These are phyloP conservation scores for Phalloptychus januarius DNA, from an alignment of 2,797 vertebrate genomes.

Conservation along the genomic window DNA sequence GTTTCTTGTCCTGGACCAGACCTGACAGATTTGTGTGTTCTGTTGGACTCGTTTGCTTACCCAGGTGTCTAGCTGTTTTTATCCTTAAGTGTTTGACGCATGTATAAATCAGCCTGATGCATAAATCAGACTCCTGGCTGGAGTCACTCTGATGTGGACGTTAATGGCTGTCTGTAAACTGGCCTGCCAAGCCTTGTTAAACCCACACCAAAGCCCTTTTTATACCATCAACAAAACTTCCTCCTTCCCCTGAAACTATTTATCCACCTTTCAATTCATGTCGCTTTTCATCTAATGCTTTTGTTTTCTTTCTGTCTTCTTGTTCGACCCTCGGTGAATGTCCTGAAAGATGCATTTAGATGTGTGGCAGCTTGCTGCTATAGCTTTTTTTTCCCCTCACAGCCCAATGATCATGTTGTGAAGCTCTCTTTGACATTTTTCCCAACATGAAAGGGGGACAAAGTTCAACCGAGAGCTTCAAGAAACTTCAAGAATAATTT, in stretches of 20 bases:
- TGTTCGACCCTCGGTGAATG: conserved; percentile 52
- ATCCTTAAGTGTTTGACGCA: conserved; percentile 23
- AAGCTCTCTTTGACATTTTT: conserved; percentile 57
- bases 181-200: conserved; percentile 65
- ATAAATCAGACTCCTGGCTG: conserved; percentile 33
- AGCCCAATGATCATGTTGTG: conserved; percentile 39
- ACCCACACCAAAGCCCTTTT: conserved; percentile 60
- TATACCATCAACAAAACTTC: conserved; percentile 69
- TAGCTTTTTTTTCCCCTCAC: conserved; percentile 21
- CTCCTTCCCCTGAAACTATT: conserved; percentile 77
- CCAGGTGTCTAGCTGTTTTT: conserved; percentile 21
- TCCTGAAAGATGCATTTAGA: conserved; percentile 73
- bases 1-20: background rate
- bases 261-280: conserved; percentile 74
- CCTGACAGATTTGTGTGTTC: conserved; percentile 3
- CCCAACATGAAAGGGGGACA: conserved; percentile 52
- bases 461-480: conserved; percentile 45
- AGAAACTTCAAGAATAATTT: conserved; percentile 28
- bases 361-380: conserved; percentile 58
- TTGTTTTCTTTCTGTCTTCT: conserved; percentile 74
- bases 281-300: conserved; percentile 75
- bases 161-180: conserved; percentile 65
- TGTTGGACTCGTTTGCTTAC: conserved; percentile 21
- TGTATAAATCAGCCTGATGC: conserved; percentile 13
- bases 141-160: conserved; percentile 49